phyloP scores from a whole-genome alignment of 2,113 vertebrate species.

The Pomatostomus ruficeps region DNA sequence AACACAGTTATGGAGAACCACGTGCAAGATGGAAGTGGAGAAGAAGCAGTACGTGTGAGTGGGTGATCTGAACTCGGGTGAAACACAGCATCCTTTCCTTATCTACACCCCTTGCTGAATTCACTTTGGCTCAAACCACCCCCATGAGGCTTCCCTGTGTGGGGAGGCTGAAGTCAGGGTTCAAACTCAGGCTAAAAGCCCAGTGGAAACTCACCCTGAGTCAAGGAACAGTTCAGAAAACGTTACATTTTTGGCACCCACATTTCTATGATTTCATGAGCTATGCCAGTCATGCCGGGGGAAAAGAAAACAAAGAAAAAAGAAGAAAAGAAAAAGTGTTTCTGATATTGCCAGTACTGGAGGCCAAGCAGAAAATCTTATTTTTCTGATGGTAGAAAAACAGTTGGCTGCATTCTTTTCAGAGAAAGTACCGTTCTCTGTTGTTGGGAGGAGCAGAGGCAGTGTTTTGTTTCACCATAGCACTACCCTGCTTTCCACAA shows the following conservation, averaged over 20 bases:
- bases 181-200: background rate
- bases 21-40: background rate
- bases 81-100: background rate
- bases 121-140: background rate
- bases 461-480: background rate
- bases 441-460: background rate
- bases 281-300: background rate
- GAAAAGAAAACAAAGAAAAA: background rate
- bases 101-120: background rate
- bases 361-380: background rate
- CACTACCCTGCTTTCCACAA: background rate
- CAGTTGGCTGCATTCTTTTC: background rate
- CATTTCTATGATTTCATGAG: background rate
- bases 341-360: background rate
- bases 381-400: background rate
- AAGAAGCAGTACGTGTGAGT: background rate
- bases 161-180: conserved; percentile 7
- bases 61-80: background rate
- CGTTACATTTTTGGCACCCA: background rate
- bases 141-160: background rate
- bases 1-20: accelerated
- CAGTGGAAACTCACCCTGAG: background rate
- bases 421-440: background rate
- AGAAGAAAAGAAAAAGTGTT: background rate
- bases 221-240: background rate